Conservation (phyloP, 2,113 vertebrate genomes). For the Pituophis catenifer region DNA sequence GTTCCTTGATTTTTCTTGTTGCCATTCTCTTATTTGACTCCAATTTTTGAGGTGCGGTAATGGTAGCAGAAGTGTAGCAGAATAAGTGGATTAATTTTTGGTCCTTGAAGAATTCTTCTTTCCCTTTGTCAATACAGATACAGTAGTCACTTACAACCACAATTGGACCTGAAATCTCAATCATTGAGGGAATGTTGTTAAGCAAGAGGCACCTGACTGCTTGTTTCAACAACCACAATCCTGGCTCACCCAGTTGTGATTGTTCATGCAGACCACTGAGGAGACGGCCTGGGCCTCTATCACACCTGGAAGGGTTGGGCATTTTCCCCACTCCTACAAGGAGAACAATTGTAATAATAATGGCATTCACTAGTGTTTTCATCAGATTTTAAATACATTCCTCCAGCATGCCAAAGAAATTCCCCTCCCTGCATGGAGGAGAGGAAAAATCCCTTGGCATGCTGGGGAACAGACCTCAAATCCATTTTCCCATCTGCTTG, state of each 20-base stretch:
- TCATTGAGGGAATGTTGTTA: neutral
- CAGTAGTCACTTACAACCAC: neutral
- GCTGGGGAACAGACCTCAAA: neutral
- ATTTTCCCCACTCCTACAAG: too few relatives aligned
- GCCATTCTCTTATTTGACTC: neutral
- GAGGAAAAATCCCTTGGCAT: neutral
- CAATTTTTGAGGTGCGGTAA: neutral
- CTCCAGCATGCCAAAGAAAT: neutral
- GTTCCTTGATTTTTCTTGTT: neutral
- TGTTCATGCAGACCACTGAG: too few relatives aligned
- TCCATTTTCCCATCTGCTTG: neutral
- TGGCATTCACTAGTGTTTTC: neutral
- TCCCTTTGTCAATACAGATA: neutral
- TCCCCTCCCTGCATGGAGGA: neutral
- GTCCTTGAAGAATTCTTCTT: neutral
- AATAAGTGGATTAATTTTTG: neutral
- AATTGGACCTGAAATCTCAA: neutral
- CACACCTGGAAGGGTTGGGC: too few relatives aligned
- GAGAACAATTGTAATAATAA: too few relatives aligned
- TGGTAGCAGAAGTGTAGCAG: neutral
- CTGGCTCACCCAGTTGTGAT: neutral
- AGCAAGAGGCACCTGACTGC: neutral
- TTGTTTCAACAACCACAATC: neutral
- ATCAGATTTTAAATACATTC: neutral
- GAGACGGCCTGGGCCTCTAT: too few relatives aligned